phyloP scores from a whole-genome alignment of 2,113 vertebrate species.

The Cochlearius cochlearius region DNA sequence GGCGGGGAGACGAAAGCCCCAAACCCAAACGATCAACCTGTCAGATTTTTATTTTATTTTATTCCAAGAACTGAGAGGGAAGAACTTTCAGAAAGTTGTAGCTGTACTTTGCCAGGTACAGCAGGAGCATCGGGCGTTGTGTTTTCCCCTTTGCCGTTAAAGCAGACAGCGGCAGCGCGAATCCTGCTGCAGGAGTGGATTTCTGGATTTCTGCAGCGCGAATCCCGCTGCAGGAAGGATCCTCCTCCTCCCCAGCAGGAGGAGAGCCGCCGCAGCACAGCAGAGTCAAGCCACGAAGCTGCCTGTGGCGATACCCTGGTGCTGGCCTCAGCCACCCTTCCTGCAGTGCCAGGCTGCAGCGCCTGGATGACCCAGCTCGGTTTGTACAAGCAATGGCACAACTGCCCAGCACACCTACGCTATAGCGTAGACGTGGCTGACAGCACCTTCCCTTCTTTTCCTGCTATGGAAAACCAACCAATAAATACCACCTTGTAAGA shows the following conservation, averaged over 20 bases:
- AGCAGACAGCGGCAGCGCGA: neutral
- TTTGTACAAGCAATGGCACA: neutral
- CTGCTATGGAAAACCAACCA: neutral
- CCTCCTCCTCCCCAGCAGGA: too few species aligned
- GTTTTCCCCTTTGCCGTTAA: neutral
- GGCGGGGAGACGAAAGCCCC: neutral
- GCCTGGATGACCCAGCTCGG: neutral
- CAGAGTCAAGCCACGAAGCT: neutral
- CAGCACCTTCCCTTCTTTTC: neutral
- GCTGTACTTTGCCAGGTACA: neutral
- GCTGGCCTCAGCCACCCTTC: neutral
- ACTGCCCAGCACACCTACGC: accelerated
- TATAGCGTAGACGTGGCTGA: accelerated
- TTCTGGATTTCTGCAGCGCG: too few species aligned
- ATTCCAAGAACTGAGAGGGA: neutral
- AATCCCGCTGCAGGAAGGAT: neutral
- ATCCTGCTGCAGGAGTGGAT: neutral
- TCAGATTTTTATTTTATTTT: neutral
- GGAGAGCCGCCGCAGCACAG: neutral
- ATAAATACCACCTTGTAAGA: neutral
- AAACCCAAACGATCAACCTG: neutral
- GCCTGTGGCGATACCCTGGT: accelerated
- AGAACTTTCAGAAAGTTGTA: neutral
- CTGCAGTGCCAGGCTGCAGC: neutral
- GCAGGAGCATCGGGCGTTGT: neutral